Evolutionary conservation across 2,888 invertebrate genomes (phyloP).

Genomic region (Eupelmus urozonus): DNA sequence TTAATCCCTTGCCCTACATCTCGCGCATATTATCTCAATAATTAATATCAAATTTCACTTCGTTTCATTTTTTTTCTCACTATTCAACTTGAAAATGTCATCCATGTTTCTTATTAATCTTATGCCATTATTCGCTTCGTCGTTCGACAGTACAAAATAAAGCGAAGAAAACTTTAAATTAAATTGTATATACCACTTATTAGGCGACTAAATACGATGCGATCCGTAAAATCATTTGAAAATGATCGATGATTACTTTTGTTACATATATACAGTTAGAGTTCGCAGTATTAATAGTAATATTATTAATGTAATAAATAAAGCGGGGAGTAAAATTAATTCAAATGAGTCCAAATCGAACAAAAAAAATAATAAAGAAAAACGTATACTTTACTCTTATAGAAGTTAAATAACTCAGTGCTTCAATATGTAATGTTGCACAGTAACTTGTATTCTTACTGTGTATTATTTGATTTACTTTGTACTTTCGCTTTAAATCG

Average conservation of each 20-base stretch:
- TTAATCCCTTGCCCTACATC: slow-evolving; percentile 57
- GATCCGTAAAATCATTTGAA: slow-evolving; percentile 35
- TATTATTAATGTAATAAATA: slow-evolving; percentile 45
- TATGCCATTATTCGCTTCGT: slow-evolving; percentile 42
- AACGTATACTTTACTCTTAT: slow-evolving; percentile 14
- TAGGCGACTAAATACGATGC: slow-evolving; percentile 26
- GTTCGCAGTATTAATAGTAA: slow-evolving; percentile 31
- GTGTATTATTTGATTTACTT: slow-evolving; percentile 51
- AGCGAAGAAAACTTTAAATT: slow-evolving; percentile 48
- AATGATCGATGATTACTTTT: slow-evolving; percentile 44
- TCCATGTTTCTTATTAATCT: slow-evolving; percentile 38
- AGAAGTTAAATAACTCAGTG: slow-evolving; percentile 19
- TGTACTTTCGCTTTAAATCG: slow-evolving; percentile 47
- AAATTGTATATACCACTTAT: slow-evolving; percentile 9
- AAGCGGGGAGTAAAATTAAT: slow-evolving; percentile 20
- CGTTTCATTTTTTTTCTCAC: slow-evolving; percentile 37
- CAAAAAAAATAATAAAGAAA: slow-evolving; percentile 22
- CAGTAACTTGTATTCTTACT: slow-evolving; percentile 43
- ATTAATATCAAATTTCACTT: slow-evolving; percentile 57
- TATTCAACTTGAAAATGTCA: slow-evolving; percentile 49
- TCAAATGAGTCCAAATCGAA: slow-evolving; percentile 14
- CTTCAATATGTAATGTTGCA: slow-evolving; percentile 20
- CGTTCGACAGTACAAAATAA: slow-evolving; percentile 58
- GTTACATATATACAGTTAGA: slow-evolving; percentile 58
- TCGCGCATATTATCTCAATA: slow-evolving; percentile 47